phyloP scores from a whole-genome alignment of 2,888 invertebrate genomes.

The Drosophila sordidula region DNA sequence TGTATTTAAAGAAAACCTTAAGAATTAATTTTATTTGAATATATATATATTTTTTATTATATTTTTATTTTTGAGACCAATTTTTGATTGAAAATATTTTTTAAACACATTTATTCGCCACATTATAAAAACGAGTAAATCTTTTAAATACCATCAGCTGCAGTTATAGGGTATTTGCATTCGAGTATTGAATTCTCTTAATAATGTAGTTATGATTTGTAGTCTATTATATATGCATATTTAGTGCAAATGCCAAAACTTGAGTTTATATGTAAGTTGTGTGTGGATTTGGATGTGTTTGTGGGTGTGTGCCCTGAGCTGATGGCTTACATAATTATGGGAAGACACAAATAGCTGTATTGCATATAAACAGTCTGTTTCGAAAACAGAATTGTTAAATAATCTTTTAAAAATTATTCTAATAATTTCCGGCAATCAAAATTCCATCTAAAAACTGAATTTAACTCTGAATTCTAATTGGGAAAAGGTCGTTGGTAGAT shows the following conservation, averaged over 20 bases:
- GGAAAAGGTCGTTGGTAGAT: too few relatives aligned
- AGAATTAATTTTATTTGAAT: too few relatives aligned
- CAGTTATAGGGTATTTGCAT: background rate
- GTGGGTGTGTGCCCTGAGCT: background rate
- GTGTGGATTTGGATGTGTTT: background rate
- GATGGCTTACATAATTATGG: background rate
- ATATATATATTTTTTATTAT: background rate
- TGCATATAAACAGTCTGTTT: background rate
- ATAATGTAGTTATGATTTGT: slow-evolving; percentile 6
- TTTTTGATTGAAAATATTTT: too few relatives aligned
- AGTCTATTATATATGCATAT: slow-evolving; percentile 5
- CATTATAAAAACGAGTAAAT: too few relatives aligned
- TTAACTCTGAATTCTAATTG: too few relatives aligned
- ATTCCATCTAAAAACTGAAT: too few relatives aligned
- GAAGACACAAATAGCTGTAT: background rate
- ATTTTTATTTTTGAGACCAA: background rate
- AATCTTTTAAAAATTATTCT: background rate
- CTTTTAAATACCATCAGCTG: too few relatives aligned
- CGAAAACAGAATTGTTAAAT: background rate
- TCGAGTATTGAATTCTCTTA: background rate
- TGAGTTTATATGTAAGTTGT: background rate
- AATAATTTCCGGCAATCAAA: background rate
- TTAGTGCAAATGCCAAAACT: background rate
- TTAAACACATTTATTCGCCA: too few relatives aligned
- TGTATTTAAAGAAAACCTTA: background rate